These are phyloP conservation scores for Mormyrus iriodes DNA, from an alignment of 2,113 vertebrate species.

Conservation along the genomic window DNA sequence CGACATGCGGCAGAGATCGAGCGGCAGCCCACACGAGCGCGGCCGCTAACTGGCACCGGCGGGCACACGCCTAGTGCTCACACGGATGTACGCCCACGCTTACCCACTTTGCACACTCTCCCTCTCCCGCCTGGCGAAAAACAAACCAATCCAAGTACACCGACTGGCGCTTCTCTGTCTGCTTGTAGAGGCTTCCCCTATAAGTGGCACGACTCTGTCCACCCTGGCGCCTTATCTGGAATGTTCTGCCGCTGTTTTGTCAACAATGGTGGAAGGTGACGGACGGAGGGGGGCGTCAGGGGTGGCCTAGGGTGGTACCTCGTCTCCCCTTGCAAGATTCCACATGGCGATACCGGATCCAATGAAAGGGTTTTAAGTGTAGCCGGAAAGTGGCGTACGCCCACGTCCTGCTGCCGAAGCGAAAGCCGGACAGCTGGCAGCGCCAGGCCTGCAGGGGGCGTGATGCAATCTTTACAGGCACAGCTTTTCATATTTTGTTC, in stretches of 20 bases:
- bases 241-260: not conserved
- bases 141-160: not conserved
- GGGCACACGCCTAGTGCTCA: not conserved
- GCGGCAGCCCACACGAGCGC: not conserved
- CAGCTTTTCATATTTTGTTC: not conserved
- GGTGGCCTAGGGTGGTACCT: not conserved
- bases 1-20: not conserved
- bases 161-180: not conserved
- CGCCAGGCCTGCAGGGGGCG: not conserved
- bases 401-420: not conserved
- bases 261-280: not conserved
- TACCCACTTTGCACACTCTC: not conserved
- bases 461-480: conserved; percentile 7
- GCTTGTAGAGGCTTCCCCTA: not conserved
- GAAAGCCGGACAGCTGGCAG: not conserved
- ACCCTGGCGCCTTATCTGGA: not conserved
- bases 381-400: not conserved
- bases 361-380: not conserved
- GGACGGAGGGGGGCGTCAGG: not conserved
- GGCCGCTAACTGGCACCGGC: not conserved
- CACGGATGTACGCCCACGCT: conserved; percentile 1
- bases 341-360: not conserved
- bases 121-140: not conserved
- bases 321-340: not conserved
- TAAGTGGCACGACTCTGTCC: not conserved